Percentiles rank a stretch among this genome's conserved stretches.
Evolutionary conservation across 2,797 vertebrate genomes (phyloP).

Genomic region (Lemur catta): DNA sequence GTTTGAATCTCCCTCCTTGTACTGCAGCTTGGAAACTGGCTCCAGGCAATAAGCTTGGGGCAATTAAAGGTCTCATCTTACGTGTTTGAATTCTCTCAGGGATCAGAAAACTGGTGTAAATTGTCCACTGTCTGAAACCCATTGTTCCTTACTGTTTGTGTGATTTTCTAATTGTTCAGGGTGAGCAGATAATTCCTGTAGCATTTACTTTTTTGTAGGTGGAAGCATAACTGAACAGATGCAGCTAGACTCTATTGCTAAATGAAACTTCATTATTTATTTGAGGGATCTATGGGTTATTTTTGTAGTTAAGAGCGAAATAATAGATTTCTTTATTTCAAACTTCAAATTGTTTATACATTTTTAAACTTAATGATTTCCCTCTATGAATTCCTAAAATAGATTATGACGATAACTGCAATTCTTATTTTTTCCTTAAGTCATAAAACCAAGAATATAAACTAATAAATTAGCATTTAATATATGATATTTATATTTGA

Average conservation of each 20-base stretch:
- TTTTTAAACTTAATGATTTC: neutral
- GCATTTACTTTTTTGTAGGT: neutral
- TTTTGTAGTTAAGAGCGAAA: constrained; percentile 10
- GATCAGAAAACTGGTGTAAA: neutral
- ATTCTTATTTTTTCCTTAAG: neutral
- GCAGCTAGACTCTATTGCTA: neutral
- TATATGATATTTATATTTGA: neutral
- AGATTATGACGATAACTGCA: neutral
- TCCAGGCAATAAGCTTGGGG: neutral
- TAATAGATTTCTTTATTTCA: neutral
- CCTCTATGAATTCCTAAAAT: neutral
- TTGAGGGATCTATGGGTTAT: neutral
- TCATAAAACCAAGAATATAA: neutral
- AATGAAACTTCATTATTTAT: neutral
- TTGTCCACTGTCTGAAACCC: neutral
- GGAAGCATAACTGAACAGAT: neutral
- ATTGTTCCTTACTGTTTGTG: neutral
- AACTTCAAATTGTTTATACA: neutral
- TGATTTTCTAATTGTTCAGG: neutral
- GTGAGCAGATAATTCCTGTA: neutral
- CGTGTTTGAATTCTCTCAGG: neutral
- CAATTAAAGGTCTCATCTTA: neutral
- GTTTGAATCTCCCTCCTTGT: neutral
- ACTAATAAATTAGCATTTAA: neutral
- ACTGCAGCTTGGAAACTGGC: neutral